phyloP scores from a whole-genome alignment of 2,797 vertebrate species.

The Rhincodon typus region DNA sequence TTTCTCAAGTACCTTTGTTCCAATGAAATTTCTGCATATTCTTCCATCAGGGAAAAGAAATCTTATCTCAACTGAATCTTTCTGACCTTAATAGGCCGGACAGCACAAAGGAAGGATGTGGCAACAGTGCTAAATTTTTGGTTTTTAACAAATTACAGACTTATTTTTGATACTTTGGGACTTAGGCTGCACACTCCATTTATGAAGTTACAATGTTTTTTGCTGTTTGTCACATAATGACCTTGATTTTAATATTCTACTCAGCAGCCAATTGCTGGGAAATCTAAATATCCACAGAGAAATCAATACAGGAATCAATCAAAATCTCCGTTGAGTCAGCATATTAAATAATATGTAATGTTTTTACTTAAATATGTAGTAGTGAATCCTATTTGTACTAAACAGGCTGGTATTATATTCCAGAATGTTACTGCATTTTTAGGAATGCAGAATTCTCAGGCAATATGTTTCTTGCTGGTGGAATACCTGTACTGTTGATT shows the following conservation, averaged over 20 bases:
- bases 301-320: conserved; percentile 25
- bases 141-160: neutral
- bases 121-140: neutral
- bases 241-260: conserved; percentile 1
- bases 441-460: neutral
- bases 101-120: neutral
- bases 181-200: neutral
- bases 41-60: neutral
- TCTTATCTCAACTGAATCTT: neutral
- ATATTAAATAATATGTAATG: conserved; percentile 1
- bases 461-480: neutral
- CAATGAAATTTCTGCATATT: neutral
- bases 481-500: neutral
- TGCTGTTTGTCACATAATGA: neutral
- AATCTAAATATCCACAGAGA: neutral
- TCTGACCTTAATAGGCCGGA: neutral
- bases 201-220: neutral
- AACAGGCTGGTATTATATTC: neutral
- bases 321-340: conserved; percentile 28
- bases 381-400: conserved; percentile 4
- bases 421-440: neutral
- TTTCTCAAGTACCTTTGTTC: neutral
- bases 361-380: conserved; percentile 27
- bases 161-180: neutral
- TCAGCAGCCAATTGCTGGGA: neutral